These are phyloP conservation scores for Syrphus vitripennis DNA, from an alignment of 2,888 invertebrate genomes.

Conservation along the genomic window DNA sequence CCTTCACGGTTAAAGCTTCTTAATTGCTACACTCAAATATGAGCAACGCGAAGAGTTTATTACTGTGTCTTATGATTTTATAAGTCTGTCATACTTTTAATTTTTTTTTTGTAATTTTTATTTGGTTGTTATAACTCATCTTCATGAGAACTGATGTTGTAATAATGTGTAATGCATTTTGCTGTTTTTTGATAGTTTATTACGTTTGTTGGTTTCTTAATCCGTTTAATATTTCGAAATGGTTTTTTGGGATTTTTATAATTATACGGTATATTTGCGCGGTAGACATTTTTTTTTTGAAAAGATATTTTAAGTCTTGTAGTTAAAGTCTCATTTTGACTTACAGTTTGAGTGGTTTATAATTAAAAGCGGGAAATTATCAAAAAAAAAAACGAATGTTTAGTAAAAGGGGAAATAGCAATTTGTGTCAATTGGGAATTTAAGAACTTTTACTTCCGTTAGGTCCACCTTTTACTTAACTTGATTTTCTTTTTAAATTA, in stretches of 20 bases:
- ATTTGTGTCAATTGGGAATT: not conserved
- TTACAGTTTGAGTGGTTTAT: not conserved
- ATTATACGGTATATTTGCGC: slow-evolving; percentile 36
- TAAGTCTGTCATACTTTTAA: slow-evolving; percentile 34
- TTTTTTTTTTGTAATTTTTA: not conserved
- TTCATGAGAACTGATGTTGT: slow-evolving; percentile 63
- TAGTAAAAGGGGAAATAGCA: not conserved
- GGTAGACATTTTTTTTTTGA: not conserved
- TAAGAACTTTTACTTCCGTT: not conserved
- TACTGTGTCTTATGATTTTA: slow-evolving; percentile 54
- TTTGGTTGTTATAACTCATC: slow-evolving; percentile 40
- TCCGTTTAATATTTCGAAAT: slow-evolving; percentile 37
- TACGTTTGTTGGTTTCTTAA: slow-evolving; percentile 34
- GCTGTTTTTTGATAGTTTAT: slow-evolving; percentile 36
- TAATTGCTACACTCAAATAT: slow-evolving; percentile 21
- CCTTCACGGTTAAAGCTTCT: slow-evolving; percentile 27
- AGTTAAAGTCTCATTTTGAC: not conserved
- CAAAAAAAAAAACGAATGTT: not conserved
- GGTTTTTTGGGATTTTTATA: slow-evolving; percentile 26
- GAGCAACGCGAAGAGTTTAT: slow-evolving; percentile 42
- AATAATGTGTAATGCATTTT: slow-evolving; percentile 59
- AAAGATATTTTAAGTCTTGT: not conserved
- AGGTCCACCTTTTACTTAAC: not conserved
- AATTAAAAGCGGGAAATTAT: not conserved
- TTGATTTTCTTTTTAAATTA: no score